phyloP scores from a whole-genome alignment of 2,888 invertebrate genomes.

The Camptogramma bilineatum region DNA sequence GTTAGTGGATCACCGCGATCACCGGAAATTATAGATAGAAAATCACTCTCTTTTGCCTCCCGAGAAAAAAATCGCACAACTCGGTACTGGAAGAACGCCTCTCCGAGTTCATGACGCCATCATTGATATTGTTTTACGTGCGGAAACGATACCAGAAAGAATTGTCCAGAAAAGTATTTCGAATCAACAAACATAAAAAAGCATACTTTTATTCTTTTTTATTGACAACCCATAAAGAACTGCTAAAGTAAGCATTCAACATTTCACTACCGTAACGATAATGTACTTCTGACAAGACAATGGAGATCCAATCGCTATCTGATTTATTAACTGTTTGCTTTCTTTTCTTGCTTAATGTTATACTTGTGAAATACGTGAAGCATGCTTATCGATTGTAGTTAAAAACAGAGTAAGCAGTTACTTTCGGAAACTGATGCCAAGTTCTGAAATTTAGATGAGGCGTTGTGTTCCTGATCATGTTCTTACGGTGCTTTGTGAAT shows the following conservation, averaged over 20 bases:
- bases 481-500: not conserved
- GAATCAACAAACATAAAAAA: not conserved
- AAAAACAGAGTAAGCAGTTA: constrained; percentile 2
- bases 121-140: too few species aligned
- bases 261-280: constrained; percentile 33
- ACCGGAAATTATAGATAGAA: too few species aligned
- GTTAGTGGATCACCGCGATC: too few species aligned
- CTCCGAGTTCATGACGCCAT: too few species aligned
- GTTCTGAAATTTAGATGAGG: not conserved
- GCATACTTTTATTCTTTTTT: constrained; percentile 6
- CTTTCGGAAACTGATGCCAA: not conserved
- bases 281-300: constrained; percentile 40
- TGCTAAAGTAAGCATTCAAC: constrained; percentile 21
- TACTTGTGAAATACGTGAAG: constrained; percentile 10
- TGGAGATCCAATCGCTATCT: constrained; percentile 35
- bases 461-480: not conserved
- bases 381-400: constrained; percentile 2
- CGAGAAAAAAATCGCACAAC: too few species aligned
- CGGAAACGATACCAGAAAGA: too few species aligned
- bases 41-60: too few species aligned
- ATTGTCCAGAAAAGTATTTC: not conserved
- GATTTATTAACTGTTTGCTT: constrained; percentile 36
- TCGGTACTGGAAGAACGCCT: too few species aligned
- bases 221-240: constrained; percentile 11
- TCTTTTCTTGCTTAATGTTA: constrained; percentile 28